Evolutionary conservation across 2,888 invertebrate species (phyloP), one percentile per base, ranked within the genome.

Genomic region (Ormia ochracea): DNA sequence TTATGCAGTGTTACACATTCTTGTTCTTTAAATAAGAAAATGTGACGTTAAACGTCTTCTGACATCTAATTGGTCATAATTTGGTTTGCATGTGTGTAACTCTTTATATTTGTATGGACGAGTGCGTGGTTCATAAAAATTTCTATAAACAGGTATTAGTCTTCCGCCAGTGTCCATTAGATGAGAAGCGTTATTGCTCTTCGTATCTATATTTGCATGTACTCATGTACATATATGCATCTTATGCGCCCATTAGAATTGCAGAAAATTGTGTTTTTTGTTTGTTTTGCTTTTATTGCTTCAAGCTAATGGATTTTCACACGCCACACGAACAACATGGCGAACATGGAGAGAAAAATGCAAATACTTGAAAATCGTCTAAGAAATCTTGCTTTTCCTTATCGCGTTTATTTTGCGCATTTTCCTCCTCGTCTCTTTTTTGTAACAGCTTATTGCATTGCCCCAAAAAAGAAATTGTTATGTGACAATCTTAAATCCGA

Each of bases 281-380:
- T 52, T 38, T 1, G 17, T n/a, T n/a, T n/a, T n/a, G 21, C 4
- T 52, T 36, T 14, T 52, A n/a, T 17, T 45, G 31, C 33, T 50
- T 36, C 23, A 23, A 63, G 26, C 9, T 10, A 72, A 45, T 31
- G 59, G 33, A 33, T 68, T 75, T 75, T 75, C 75, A 68, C 75
- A 75, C 75, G 68, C 52, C 28, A 61, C 45, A 54, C 14, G 21
- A 31, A 43, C 33, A 68, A 58, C 41, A 65, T 58, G 36, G 17
- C 31, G 9, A 28, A n/a, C 6, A 0, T 4, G n/a, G n/a, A 17
- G 10, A 52, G 33, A n/a, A 74, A 74, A 10, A 58, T 38, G 36
- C 48, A 74, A 68, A 68, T 61, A 61, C 68, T 43, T 68, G 75
- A 75, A 68, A 75, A 45, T 68, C 43, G 28, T 28, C 52, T 68